These are phyloP conservation scores for Galerucella calmariensis DNA, from an alignment of 2,888 invertebrate species.

Conservation along the genomic window DNA sequence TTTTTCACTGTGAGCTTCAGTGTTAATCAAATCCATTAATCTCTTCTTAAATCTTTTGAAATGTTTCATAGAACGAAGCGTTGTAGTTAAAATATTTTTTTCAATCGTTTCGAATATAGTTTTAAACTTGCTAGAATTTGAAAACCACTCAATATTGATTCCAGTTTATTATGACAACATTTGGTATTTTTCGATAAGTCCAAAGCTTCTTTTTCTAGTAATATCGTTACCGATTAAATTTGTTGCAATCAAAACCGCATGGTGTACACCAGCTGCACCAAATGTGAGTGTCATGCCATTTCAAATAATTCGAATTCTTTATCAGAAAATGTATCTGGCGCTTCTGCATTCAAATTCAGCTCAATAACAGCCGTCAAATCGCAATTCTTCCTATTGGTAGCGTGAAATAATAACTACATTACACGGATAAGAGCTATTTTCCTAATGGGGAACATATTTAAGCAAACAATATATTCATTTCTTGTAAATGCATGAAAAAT, in stretches of 20 bases:
- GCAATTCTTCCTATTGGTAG: background rate
- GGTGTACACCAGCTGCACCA: slow-evolving; percentile 2
- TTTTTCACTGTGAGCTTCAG: background rate
- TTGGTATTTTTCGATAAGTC: background rate
- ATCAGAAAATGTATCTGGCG: slow-evolving; percentile 7
- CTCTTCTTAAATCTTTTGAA: too few species aligned
- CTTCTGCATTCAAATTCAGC: slow-evolving; percentile 2
- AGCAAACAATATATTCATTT: too few species aligned
- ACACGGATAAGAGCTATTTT: too few species aligned
- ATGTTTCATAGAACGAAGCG: too few species aligned
- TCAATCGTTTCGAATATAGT: too few species aligned
- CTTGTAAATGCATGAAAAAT: too few species aligned
- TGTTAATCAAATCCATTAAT: background rate
- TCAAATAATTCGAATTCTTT: slow-evolving; percentile 11
- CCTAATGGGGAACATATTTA: too few species aligned
- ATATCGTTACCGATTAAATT: background rate
- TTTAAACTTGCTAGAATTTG: background rate
- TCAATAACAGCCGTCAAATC: slow-evolving; percentile 10
- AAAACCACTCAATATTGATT: background rate
- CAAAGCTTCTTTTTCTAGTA: background rate
- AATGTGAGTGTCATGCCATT: slow-evolving; percentile 8
- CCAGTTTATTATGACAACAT: background rate
- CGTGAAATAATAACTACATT: background rate
- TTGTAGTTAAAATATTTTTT: too few species aligned
- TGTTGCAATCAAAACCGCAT: background rate